A percentile compares a stretch with the other conserved stretches of the same genome.
These are phyloP conservation scores for Scaptomyza caliginosa DNA, from an alignment of 2,888 invertebrate genomes.

Conservation along the genomic window DNA sequence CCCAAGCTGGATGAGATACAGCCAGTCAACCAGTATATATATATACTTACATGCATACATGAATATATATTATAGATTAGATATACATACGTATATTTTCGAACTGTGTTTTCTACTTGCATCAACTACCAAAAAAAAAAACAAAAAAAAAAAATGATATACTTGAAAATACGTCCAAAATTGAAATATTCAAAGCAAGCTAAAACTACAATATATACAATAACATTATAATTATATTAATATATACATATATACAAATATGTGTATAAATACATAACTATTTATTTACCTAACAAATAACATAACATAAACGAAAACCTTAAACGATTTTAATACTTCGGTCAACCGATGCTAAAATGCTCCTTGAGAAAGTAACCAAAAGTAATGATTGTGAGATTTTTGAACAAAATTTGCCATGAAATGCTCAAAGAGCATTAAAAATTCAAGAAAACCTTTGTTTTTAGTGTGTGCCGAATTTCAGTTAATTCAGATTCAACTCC, in stretches of 20 bases:
- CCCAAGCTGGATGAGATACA: constrained; percentile 55
- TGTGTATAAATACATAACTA: constrained; percentile 54
- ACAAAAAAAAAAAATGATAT: constrained; percentile 48
- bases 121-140: constrained; percentile 53
- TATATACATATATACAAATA: constrained; percentile 40
- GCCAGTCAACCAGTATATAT: constrained; percentile 61
- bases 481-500: constrained; percentile 14
- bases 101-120: constrained; percentile 78
- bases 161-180: constrained; percentile 78
- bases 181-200: constrained; percentile 64
- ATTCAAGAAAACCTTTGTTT: constrained; percentile 5
- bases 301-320: constrained; percentile 18
- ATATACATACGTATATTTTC: constrained; percentile 73
- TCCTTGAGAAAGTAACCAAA: constrained; percentile 22
- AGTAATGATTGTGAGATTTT: constrained; percentile 6
- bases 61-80: constrained; percentile 51
- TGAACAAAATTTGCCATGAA: not conserved
- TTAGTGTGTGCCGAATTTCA: constrained; percentile 40
- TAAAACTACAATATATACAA: constrained; percentile 54
- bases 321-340: constrained; percentile 28
- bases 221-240: constrained; percentile 59
- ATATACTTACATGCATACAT: constrained; percentile 46
- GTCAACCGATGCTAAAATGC: constrained; percentile 32
- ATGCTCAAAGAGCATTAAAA: constrained; percentile 35
- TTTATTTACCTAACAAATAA: constrained; percentile 57